Evolutionary conservation across 2,888 invertebrate genomes (phyloP), one percentile per base, ranked within the genome.

Genomic region (Himalopsyche japonica): DNA sequence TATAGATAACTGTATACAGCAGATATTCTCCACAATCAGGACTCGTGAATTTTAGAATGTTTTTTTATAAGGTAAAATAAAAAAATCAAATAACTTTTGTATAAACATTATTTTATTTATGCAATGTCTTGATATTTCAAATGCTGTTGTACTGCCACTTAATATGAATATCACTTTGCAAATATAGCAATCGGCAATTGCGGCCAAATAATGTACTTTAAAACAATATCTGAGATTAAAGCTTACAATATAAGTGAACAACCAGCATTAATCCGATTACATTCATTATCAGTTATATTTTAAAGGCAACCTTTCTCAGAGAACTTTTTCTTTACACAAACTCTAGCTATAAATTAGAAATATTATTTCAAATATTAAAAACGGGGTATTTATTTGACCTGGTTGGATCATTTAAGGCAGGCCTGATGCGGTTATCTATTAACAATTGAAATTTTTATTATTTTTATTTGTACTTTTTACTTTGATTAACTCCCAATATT

Each of bases 101-200:
- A 86, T 83, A 86, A 86, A 86, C 83, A 84, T 78, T 81, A 76
- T 80, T 86, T 79, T 86, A 86, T 86, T 86, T 86, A 83, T 80
- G 82, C 82, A 84, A 84, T 64, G 57, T 84, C 80, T 81, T 84
- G 48, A 70, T 79, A 79, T 80, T 84, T 77, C 79, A 84, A 84
- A 86, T 86, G 86, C 84, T 85, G 83, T 86, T 86, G 86, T 85
- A 85, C 79, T 81, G 86, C 85, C 82, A 85, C 86, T 84, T 85
- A 82, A 86, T 85, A 86, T 86, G 82, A 86, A 80, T 85, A 86
- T 86, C 86, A 86, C 86, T 79, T 64, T 70, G 43, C 80, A 81
- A 84, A 64, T 64, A 64, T 57, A 82, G 82, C 82, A 43, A 82
- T 79, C 43, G 79, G 82, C 82, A 64, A 64, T 64, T 64, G 64